Conservation (phyloP, 2,797 vertebrate species). For the Balearica regulorum region DNA sequence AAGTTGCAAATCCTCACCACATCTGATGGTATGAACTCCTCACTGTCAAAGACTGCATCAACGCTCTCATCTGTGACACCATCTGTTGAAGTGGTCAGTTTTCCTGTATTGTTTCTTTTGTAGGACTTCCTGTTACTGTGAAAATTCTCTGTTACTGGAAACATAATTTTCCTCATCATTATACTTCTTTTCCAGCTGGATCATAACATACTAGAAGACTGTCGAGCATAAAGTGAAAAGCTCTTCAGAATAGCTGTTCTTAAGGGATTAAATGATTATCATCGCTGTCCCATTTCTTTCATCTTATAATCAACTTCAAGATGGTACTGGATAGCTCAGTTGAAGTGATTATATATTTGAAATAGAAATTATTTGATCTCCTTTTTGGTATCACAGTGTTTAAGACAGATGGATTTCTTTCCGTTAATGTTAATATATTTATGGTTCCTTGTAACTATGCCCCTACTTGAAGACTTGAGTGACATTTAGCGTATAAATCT, state of each 20-base stretch:
- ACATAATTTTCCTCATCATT: conserved; percentile 62
- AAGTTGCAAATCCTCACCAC: conserved; percentile 25
- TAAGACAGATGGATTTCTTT: conserved; percentile 25
- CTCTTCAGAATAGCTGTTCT: conserved; percentile 75
- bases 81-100: conserved; percentile 46
- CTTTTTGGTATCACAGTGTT: conserved; percentile 8
- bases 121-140: conserved; percentile 3
- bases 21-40: background rate
- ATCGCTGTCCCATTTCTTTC: conserved; percentile 77
- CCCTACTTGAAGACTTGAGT: conserved; percentile 2
- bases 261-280: conserved; percentile 83
- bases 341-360: conserved; percentile 78
- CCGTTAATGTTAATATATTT: conserved; percentile 34
- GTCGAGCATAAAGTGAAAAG: conserved; percentile 62
- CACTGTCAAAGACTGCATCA: background rate
- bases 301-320: conserved; percentile 83
- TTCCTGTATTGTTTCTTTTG: conserved; percentile 43
- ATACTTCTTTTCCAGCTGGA: conserved; percentile 58
- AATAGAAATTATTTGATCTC: conserved; percentile 69
- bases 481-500: conserved; percentile 32
- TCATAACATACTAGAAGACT: conserved; percentile 53
- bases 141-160: conserved; percentile 59
- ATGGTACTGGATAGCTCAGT: conserved; percentile 76
- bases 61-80: background rate
- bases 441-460: background rate